Evolutionary conservation across 2,888 invertebrate genomes (phyloP).

Genomic region (Amphipoea lucens): DNA sequence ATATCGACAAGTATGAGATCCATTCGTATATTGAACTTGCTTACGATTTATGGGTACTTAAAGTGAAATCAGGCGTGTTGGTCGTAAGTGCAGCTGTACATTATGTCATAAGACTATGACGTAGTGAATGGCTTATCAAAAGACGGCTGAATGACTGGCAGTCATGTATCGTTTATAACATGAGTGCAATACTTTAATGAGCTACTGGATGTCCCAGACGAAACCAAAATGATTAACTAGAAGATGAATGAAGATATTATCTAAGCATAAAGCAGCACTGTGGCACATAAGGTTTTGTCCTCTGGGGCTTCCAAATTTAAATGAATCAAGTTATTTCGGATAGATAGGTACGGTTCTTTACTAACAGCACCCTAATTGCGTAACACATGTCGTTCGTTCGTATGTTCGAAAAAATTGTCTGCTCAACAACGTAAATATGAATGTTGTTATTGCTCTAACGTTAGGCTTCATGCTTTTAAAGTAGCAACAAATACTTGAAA

Average conservation of each 20-base stretch:
- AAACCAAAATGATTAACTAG: not conserved
- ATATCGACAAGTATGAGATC: not conserved
- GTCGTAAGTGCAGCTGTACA: not conserved
- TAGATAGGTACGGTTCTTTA: not conserved
- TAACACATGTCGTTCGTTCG: not conserved
- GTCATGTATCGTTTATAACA: slow-evolving; percentile 4
- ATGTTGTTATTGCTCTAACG: not conserved
- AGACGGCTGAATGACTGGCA: not conserved
- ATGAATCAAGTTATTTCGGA: not conserved
- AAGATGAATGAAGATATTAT: not conserved
- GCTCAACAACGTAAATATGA: not conserved
- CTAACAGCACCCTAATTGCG: not conserved
- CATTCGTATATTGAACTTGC: not conserved
- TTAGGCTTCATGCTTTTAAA: not conserved
- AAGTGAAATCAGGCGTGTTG: slow-evolving; percentile 7
- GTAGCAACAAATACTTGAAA: not conserved
- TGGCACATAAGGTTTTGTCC: not conserved
- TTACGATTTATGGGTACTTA: slow-evolving; percentile 12
- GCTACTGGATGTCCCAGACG: not conserved
- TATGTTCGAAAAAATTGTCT: no score
- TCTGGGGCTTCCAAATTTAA: not conserved
- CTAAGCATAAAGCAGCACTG: not conserved
- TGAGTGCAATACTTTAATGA: slow-evolving; percentile 11
- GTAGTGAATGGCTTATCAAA: slow-evolving; percentile 18
- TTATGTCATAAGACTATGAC: slow-evolving; percentile 6